phyloP scores from a whole-genome alignment of 2,797 vertebrate species.

The Anguilla anguilla region DNA sequence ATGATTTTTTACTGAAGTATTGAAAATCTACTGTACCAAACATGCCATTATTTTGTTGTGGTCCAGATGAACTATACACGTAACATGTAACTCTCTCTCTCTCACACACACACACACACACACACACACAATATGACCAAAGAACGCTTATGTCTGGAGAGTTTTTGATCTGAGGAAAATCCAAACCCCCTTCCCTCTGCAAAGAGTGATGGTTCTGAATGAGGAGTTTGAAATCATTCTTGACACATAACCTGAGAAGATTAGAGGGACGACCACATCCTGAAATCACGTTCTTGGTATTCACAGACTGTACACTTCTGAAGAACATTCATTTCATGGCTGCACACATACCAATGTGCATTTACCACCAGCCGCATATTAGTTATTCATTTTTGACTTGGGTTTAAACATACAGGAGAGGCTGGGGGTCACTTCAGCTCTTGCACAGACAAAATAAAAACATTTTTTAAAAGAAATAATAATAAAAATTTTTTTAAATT shows the following conservation, averaged over 20 bases:
- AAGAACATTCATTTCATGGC: background rate
- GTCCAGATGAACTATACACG: background rate
- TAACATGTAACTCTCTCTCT: background rate
- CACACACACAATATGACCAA: slow-evolving; percentile 48
- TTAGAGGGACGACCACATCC: background rate
- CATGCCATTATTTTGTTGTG: background rate
- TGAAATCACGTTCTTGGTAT: slow-evolving; percentile 15
- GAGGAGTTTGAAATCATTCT: slow-evolving; percentile 9
- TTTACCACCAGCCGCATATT: background rate
- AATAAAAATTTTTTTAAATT: background rate
- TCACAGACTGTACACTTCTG: background rate
- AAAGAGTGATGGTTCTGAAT: background rate
- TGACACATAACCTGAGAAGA: slow-evolving; percentile 13
- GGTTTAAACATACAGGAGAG: background rate
- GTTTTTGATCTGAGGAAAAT: background rate
- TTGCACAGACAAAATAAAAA: background rate
- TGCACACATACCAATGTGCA: background rate
- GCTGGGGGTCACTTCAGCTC: background rate
- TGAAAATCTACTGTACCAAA: background rate
- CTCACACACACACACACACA: slow-evolving; percentile 3
- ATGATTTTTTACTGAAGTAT: background rate
- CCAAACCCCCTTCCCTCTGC: too few species aligned
- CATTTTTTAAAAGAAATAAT: background rate
- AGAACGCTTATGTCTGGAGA: background rate
- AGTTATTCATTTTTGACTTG: background rate